These are phyloP conservation scores for Catamblyrhynchus diadema DNA, from an alignment of 2,797 vertebrate species.

Conservation along the genomic window DNA sequence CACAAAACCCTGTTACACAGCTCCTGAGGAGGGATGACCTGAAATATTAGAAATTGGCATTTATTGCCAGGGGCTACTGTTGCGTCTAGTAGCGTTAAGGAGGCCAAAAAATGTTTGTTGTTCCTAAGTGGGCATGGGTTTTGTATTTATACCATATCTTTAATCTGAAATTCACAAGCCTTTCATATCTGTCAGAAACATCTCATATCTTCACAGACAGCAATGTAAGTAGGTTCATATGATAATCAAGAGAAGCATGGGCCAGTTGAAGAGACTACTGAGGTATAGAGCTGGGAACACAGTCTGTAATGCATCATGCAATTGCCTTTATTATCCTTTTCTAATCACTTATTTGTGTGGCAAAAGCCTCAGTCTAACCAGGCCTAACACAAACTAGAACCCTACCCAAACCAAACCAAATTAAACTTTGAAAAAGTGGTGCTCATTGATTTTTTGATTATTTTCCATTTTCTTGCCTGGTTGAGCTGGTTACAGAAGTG, in stretches of 20 bases:
- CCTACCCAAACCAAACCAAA: not conserved
- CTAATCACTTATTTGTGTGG: not conserved
- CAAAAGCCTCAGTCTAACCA: not conserved
- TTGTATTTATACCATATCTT: not conserved
- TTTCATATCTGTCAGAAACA: not conserved
- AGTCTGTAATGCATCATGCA: not conserved
- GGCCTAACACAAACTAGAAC: not conserved
- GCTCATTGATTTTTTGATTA: not conserved
- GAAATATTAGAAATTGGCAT: not conserved
- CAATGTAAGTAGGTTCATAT: not conserved
- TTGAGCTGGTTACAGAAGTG: not conserved
- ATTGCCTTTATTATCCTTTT: not conserved
- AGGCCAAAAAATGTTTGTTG: rapidly evolving
- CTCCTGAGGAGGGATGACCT: not conserved
- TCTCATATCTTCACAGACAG: not conserved
- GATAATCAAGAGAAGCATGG: not conserved
- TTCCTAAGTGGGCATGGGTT: not conserved
- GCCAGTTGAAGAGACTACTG: not conserved
- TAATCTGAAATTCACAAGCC: not conserved
- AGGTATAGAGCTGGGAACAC: not conserved
- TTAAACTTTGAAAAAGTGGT: not conserved
- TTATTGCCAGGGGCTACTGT: not conserved
- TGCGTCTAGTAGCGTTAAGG: not conserved
- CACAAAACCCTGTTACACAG: rapidly evolving
- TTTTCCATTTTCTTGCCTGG: not conserved